Evolutionary conservation across 2,113 vertebrate genomes (phyloP).

Genomic region (Oreochromis niloticus): DNA sequence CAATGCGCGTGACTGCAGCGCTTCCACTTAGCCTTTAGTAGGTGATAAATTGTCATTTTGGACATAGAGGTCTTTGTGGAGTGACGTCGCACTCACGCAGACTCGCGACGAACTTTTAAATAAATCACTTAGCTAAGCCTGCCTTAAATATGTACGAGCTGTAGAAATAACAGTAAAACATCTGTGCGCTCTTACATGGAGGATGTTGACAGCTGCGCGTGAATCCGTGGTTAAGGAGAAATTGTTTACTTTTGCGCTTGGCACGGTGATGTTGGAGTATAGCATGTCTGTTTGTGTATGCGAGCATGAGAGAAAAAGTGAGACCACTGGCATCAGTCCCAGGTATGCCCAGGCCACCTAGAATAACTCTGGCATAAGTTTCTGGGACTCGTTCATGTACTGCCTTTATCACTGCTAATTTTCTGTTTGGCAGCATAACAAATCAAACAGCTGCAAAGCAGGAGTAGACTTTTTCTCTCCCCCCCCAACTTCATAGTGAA

Average conservation of each 20-base stretch:
- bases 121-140: background rate
- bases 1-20: background rate
- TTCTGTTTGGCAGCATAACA: background rate
- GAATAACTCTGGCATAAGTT: conserved; percentile 9
- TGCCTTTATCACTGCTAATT: background rate
- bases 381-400: background rate
- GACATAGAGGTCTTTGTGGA: background rate
- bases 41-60: background rate
- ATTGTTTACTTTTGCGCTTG: background rate
- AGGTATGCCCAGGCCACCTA: background rate
- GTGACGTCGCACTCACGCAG: background rate
- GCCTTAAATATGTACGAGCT: background rate
- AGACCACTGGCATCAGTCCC: background rate
- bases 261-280: background rate
- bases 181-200: background rate
- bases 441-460: background rate
- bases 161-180: background rate
- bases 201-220: background rate
- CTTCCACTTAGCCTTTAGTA: background rate
- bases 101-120: background rate
- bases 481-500: background rate
- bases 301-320: background rate
- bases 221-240: background rate
- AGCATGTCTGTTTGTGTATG: background rate
- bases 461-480: background rate